A percentile compares a stretch with the other conserved stretches of the same genome.
Conservation (phyloP, 2,797 vertebrate genomes). For the Artibeus jamaicensis region DNA sequence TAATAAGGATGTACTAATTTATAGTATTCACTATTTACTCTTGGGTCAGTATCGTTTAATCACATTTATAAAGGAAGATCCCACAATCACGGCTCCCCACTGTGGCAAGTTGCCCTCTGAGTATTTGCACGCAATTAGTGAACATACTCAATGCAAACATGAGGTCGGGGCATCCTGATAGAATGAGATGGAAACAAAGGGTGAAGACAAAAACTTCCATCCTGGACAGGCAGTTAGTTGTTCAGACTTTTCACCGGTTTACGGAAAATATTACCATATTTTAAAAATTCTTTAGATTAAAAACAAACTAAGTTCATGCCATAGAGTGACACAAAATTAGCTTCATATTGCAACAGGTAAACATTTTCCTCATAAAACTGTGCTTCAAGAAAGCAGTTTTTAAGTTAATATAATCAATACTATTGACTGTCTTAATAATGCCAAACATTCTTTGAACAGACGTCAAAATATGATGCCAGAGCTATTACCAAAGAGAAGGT, state of each 20-base stretch:
- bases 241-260: neutral
- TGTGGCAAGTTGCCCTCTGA: neutral
- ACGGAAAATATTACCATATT: neutral
- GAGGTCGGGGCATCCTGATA: neutral
- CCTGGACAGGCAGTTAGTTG: neutral
- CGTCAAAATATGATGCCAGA: neutral
- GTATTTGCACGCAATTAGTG: neutral
- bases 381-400: neutral
- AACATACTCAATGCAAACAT: neutral
- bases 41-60: neutral
- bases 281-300: slow-evolving; percentile 7
- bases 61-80: neutral
- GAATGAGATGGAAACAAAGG: neutral
- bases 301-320: neutral
- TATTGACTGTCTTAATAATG: neutral
- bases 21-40: neutral
- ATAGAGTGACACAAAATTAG: neutral
- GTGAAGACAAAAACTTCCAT: neutral
- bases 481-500: neutral
- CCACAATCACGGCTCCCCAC: neutral
- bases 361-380: neutral
- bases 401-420: neutral
- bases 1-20: no score
- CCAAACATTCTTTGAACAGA: neutral
- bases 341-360: neutral